Base-by-base conservation (phyloP, 2,113 vertebrate species). In the Rhizomys pruinosus region DNA sequence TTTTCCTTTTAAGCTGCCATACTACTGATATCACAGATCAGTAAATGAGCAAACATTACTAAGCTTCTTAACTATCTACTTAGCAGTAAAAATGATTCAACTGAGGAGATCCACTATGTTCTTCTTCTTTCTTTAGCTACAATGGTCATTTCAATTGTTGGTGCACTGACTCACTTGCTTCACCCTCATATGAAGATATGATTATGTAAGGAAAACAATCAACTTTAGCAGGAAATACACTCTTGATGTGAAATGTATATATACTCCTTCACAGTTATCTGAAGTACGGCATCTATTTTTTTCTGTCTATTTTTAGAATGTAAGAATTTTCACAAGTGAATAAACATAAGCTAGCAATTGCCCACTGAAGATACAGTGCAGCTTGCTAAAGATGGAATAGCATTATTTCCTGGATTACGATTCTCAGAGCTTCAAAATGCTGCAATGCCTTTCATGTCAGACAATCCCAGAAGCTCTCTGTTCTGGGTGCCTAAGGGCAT, bases 1-100 rank as follows among this genome's bases (percentile, higher is more conserved):
- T 93, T 78, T 96, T 80, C 73, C 87, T 84, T 96, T 93, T 96
- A 96, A 94, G 97, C 85, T 95, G 96, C 97, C 94, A 97, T 87
- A 66, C 84, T 96, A 96, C 3, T 74, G 84, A 94, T 27, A 44
- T 64, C 80, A 88, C 87, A 80, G 91, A 96, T 93, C 93, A 93
- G 72, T 59, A 82, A 87, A 90, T 81, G 86, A 96, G 92, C 97
- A 95, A 79, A 95, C 37, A 95, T 92, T 20, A 85, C 90, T 97
- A 93, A 89, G 93, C 90, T 97, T 96, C 76, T 95, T 20, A 79
- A 81, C 87, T 81, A 77, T 90, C 95, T 94, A 97, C 95, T 93
- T 55, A 72, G 88, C 89, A 97, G 64, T 95, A 97, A 86, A 87
- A 96, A 95, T 13, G 4, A 96, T 89, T 92, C 77, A 57, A 95